Base-by-base conservation (phyloP, 1,140 invertebrate genomes). In the Polypedilum vanderplanki region DNA sequence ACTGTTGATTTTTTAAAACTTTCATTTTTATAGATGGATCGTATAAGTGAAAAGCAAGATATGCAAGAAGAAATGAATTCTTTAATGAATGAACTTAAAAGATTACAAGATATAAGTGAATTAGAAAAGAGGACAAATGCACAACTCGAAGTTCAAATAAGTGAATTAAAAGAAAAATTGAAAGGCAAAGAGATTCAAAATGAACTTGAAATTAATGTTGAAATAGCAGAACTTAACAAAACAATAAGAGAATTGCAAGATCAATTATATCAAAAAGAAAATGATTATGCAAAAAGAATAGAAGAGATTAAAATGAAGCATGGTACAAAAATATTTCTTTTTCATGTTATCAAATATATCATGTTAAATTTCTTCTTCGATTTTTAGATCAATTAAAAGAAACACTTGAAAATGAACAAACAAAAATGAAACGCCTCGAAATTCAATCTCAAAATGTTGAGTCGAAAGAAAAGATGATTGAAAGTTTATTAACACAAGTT, bases 91-190 rank as follows among this genome's bases (percentile, higher is more conserved):
- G 65, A 70, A 8, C 17, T 70, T 1, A 70, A 20, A 9, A 70
- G 20, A 17, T 18, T 20, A 7, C 65, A 20, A 20, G 17, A 70
- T 7, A 10, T 20, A 18, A 22, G 18, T 70, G 65, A 70, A 22
- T 22, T 70, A 18, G 65, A 70, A 18, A 70, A 70, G 65, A 18
- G 18, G 20, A 70, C 65, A 18, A 70, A 70, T 70, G 65, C 65
- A 9, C 65, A 70, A 70, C 17, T 70, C 0, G 65, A 70, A 18
- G 17, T 70, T 18, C 65, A 70, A 70, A 22, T 70, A 9, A 18
- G 8, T 0, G 65, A 70, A 70, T 70, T 70, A 20, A 70, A 70
- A 17, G 65, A 70, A 18, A 70, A 70, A 70, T 70, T 70, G 10
- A 22, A 22, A 10, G 20, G 20, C 17, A 18, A 70, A 18, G 18